Conservation (phyloP, 2,113 vertebrate species). For the Neoarius graeffei region DNA sequence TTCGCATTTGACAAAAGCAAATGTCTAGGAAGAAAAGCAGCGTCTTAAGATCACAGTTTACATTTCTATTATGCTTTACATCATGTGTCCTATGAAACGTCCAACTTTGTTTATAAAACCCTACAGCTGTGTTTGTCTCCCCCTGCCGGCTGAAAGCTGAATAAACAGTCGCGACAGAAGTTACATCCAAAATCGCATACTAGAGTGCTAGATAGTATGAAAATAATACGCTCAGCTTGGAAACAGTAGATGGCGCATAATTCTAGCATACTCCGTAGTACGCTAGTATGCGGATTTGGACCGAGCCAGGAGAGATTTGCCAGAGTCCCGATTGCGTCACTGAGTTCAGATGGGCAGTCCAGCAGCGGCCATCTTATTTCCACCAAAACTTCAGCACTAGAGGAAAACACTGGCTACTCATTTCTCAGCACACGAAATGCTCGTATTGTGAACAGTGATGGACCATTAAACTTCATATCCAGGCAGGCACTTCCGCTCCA, state of each 20-base stretch:
- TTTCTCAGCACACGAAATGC: constrained; percentile 16
- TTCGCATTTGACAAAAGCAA: neutral
- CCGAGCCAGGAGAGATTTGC: constrained; percentile 18
- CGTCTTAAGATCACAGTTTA: neutral
- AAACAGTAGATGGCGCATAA: neutral
- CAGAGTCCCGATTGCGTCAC: constrained; percentile 70
- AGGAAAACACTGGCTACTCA: constrained; percentile 30
- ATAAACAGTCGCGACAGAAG: neutral
- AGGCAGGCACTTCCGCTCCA: neutral
- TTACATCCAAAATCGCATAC: neutral
- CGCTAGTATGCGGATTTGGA: neutral
- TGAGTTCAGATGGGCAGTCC: constrained; percentile 61
- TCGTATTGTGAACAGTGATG: constrained; percentile 34
- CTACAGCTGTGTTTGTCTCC: neutral
- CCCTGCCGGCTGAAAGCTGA: neutral
- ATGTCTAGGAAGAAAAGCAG: neutral
- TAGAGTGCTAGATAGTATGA: too few species aligned
- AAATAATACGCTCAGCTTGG: too few species aligned
- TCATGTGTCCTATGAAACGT: too few species aligned
- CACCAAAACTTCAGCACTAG: constrained; percentile 72
- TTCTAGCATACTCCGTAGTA: neutral
- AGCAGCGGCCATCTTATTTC: constrained; percentile 79
- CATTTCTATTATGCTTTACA: neutral
- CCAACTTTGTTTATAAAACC: neutral
- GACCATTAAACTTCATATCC: constrained; percentile 6